Evolutionary conservation across 2,113 vertebrate species (phyloP), one percentile per base, ranked within the genome.

Genomic region (Oncorhynchus keta): DNA sequence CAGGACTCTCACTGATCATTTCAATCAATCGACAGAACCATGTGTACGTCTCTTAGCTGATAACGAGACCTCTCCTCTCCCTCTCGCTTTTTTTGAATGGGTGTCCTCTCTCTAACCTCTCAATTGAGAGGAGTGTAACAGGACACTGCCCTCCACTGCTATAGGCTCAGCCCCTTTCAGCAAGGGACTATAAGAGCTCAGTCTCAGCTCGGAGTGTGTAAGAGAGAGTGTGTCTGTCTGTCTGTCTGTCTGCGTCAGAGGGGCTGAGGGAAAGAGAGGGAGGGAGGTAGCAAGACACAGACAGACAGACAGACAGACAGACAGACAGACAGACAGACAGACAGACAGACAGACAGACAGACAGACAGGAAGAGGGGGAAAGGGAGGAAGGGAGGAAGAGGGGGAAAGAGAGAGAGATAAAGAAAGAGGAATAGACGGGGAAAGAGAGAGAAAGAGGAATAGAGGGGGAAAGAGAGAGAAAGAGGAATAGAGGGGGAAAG

Each of bases 71-170:
- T 67, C 71, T 45, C 81, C 28, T 86, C 72, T 79, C 76, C 78
- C 77, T 80, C 84, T 62, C 75, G 78, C 94, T 93, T 92, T 96
- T 97, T 95, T 94, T 97, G 93, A 98, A 96, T 97, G 97, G 95
- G 93, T 98, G 97, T 95, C 97, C 97, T 98, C 97, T 97, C 93
- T 90, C 93, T 99, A 97, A 98, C 97, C 97, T 95, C 94, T 91
- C 95, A 93, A 39, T 97, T 95, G 93, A 96, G 92, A 94, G 95
- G 93, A 89, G 91, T 94, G 95, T 95, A 95, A 95, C 92, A 94
- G 88, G 95, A 94, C 93, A 95, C 95, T 94, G 93, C 93, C 92
- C 92, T 94, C 84, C 86, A 90, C 93, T 76, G 89, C 92, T 91
- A 92, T 88, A 92, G 89, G 86, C 90, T 90, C 95, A 77, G 91